phyloP scores from a whole-genome alignment of 2,113 vertebrate genomes.

The Crotalus horridus region DNA sequence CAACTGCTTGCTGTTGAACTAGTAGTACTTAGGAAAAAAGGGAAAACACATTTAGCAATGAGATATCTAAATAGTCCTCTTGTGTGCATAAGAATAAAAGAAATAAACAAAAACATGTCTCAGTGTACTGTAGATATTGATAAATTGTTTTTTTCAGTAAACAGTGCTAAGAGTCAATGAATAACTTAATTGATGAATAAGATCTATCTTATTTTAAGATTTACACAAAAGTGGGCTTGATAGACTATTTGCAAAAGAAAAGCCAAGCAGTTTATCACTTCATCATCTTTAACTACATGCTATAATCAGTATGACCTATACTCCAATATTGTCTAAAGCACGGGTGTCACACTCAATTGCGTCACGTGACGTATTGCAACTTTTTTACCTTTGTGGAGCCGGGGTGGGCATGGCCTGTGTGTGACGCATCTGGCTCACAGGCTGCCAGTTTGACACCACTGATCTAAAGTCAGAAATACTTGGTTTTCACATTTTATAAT shows the following conservation, averaged over 20 bases:
- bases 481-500: not conserved
- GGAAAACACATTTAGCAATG: not conserved
- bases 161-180: not conserved
- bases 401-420: too few relatives aligned
- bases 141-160: not conserved
- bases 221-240: not conserved
- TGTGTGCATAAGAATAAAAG: not conserved
- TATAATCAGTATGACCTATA: not conserved
- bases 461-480: not conserved
- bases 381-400: too few relatives aligned
- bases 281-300: not conserved
- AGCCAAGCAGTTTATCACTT: not conserved
- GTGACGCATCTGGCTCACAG: too few relatives aligned
- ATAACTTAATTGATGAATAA: not conserved
- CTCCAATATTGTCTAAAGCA: not conserved
- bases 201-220: not conserved
- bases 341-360: too few relatives aligned
- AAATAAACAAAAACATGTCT: conserved; percentile 6
- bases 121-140: not conserved
- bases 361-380: too few relatives aligned
- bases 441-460: too few relatives aligned
- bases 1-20: conserved; percentile 87
- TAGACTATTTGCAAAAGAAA: not conserved
- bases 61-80: not conserved
- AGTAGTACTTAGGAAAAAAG: conserved; percentile 74